Evolutionary conservation across 2,113 vertebrate genomes (phyloP), one percentile per base, ranked within the genome.

Genomic region (Toxotes chatareus): DNA sequence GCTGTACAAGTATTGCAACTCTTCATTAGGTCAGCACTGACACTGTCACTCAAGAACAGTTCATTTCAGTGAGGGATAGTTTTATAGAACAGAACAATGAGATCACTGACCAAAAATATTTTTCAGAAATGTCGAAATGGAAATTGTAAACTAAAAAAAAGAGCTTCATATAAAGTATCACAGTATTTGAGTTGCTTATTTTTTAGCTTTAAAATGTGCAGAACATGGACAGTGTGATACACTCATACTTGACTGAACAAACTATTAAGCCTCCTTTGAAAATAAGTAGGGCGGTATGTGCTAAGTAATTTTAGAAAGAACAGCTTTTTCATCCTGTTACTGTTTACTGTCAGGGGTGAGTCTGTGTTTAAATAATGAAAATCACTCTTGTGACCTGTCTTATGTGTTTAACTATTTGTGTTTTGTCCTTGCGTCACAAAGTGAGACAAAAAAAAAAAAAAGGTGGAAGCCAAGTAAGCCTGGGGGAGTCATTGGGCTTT

Each of bases 401-500:
- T 1, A 8, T 31, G 47, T 36, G 47, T 55, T 40, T 13, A 51
- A 56, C 46, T 61, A 23, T 69, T 80, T 73, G 42, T 27, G 49
- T 12, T 49, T 79, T 60, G 55, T 57, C 31, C 59, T 64, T 83
- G 73, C 36, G 7, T 82, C 64, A 85, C 32, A 51, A 47, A 76
- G 61, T 17, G 10, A 80, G 51, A 23, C 44, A 51, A 51, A 59
- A 55, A 57, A 77, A 56, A 72, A 42, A 9, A 42, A 42, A 42
- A 12, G 32, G 12, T 80, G 57, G 82, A 90, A 86, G 77, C 63
- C n/a, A 32, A 80, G 74, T 40, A 55, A 79, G 76, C 80, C 84
- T 4, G 31, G 69, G 82, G 84, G 80, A 89, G 64, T 79, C 66
- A 19, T 76, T 40, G 32, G 80, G 69, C 65, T 84, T 83, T 83